Base-by-base conservation (phyloP, 2,888 invertebrate genomes). In the Diloba caeruleocephala region DNA sequence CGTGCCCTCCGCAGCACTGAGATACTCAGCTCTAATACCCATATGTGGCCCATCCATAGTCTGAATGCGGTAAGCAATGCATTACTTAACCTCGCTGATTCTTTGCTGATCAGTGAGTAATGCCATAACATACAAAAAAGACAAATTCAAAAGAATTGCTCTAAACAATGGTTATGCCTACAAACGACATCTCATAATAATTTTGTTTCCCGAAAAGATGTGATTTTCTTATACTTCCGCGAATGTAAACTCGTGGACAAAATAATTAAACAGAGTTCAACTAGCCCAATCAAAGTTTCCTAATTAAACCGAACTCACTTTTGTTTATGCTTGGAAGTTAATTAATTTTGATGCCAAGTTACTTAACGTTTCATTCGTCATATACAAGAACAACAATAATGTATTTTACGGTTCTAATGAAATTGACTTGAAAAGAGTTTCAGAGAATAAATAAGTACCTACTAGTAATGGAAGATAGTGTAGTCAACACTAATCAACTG, bases 261-360 rank as follows among this genome's bases (percentile, higher is more conserved):
- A n/a, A 19, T 6, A 45, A 37, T 45, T 33, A 41, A n/a, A 43
- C 23, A 7, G 7, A 45, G 43, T 34, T 51, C 21, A 25, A 45
- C 23, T 33, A 39, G 25, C 3, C 12, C 44, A 62, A 56, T 58
- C 28, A 50, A 69, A 69, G 49, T 59, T 63, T 23, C 17, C 19
- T 49, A 59, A 65, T 69, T 69, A 56, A 52, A 55, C 21, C 12
- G n/a, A 32, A 45, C 29, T 42, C 54, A 28, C 43, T 56, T 34
- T 49, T 51, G 36, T 31, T 38, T 33, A 13, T 19, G 8, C 21
- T 48, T 23, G 2, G 1, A 38, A 62, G 19, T 59, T 33, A 13
- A 41, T 44, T 26, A 44, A 33, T 34, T 52, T 38, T 26, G 34
- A 36, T 45, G 43, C n/a, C 12, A 10, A 15, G 29, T 56, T 41